A percentile compares a stretch with the other conserved stretches of the same genome.
These are phyloP conservation scores for Caenorhabditis brenneri DNA, from an alignment of 1,140 invertebrate species.

Conservation along the genomic window DNA sequence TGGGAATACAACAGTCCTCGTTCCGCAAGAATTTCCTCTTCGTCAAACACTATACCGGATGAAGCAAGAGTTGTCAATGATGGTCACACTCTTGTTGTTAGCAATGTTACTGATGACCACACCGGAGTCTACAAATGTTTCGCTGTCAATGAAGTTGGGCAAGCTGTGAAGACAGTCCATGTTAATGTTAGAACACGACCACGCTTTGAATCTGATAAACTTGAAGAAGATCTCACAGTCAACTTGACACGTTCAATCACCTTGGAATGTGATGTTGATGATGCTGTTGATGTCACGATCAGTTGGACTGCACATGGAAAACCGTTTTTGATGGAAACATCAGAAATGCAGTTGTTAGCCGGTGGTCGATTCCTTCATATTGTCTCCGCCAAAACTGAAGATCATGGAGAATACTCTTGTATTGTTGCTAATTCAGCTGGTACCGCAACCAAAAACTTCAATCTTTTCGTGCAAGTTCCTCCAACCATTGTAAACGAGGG, in stretches of 20 bases:
- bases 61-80: constrained; percentile 4
- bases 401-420: constrained; percentile 57
- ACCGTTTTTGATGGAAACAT: constrained; percentile 34
- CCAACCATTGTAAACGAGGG: constrained; percentile 61
- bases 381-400: constrained; percentile 73
- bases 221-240: constrained; percentile 32
- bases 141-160: constrained; percentile 53
- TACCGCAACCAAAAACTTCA: constrained; percentile 67
- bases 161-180: constrained; percentile 63
- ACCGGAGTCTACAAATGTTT: constrained; percentile 57
- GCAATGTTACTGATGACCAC: constrained; percentile 30
- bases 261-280: constrained; percentile 57
- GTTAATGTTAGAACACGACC: constrained; percentile 61
- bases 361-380: constrained; percentile 68
- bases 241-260: constrained; percentile 53
- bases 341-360: constrained; percentile 47
- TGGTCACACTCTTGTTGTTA: constrained; percentile 5
- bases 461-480: constrained; percentile 69
- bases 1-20: constrained; percentile 60
- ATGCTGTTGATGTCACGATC: constrained; percentile 42
- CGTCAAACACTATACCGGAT: background rate
- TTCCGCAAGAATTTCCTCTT: too few species aligned
- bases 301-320: constrained; percentile 47
- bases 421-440: constrained; percentile 70
- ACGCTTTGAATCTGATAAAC: constrained; percentile 12